Conservation (phyloP, 2,797 vertebrate species). For the Sciurus carolinensis region DNA sequence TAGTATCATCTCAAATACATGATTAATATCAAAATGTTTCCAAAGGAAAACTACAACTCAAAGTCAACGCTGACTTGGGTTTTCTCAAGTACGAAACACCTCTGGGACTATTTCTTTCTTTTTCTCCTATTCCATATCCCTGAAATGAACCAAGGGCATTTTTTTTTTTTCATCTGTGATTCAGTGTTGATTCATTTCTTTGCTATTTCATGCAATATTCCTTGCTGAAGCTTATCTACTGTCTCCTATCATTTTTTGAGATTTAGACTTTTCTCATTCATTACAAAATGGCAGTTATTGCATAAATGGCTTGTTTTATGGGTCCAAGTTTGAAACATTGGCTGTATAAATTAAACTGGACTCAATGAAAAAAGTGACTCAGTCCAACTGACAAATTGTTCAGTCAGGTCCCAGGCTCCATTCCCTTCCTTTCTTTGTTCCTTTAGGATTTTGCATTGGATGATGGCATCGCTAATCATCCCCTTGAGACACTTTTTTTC, state of each 20-base stretch:
- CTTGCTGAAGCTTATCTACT: constrained; percentile 39
- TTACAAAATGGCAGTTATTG: constrained; percentile 55
- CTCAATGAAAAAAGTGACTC: constrained; percentile 65
- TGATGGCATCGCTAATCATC: neutral
- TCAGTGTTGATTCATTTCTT: constrained; percentile 60
- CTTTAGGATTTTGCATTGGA: neutral
- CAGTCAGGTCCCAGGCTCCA: neutral
- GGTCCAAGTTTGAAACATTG: constrained; percentile 59
- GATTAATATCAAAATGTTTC: constrained; percentile 45
- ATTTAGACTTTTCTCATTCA: constrained; percentile 64
- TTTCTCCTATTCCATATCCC: constrained; percentile 6
- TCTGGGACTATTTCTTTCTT: neutral
- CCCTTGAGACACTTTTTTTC: neutral
- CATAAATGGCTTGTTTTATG: constrained; percentile 1
- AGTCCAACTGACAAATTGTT: constrained; percentile 28
- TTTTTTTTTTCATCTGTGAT: constrained; percentile 26
- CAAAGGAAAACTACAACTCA: constrained; percentile 45
- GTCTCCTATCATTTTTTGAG: neutral
- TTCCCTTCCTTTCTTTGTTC: neutral
- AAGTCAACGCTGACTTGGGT: neutral
- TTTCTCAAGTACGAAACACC: constrained; percentile 23
- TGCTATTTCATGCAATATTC: constrained; percentile 59
- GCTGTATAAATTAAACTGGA: neutral
- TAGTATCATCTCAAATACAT: neutral
- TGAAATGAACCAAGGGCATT: neutral